These are phyloP conservation scores for Apodemia duryi DNA, from an alignment of 2,888 invertebrate genomes.

Conservation along the genomic window DNA sequence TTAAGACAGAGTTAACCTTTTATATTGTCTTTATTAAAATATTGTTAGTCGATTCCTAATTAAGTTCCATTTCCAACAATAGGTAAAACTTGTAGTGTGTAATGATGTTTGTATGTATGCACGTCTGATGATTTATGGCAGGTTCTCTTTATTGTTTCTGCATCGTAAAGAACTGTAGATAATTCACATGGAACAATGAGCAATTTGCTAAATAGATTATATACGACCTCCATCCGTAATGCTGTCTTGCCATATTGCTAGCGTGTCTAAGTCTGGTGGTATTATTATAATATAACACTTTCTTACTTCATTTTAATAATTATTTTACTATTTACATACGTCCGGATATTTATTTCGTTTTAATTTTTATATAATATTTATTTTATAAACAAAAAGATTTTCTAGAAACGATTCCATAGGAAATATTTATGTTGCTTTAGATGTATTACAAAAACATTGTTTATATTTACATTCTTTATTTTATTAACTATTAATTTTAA, in stretches of 20 bases:
- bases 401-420: conserved; percentile 9
- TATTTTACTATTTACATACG: conserved; percentile 25
- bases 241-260: conserved; percentile 77
- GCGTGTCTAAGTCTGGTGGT: conserved; percentile 66
- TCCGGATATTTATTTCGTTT: conserved; percentile 6
- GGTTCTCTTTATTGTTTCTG: conserved; percentile 72
- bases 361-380: conserved; percentile 11
- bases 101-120: conserved; percentile 56
- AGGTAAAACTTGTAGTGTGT: conserved; percentile 54
- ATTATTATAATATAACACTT: conserved; percentile 44
- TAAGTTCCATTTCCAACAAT: conserved; percentile 58
- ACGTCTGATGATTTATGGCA: conserved; percentile 68
- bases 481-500: conserved; percentile 25
- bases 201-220: conserved; percentile 75
- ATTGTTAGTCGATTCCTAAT: conserved; percentile 41
- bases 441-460: conserved; percentile 16
- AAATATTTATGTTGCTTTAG: conserved; percentile 8
- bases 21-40: conserved; percentile 34
- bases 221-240: conserved; percentile 73
- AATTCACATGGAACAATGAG: conserved; percentile 74
- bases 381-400: conserved; percentile 4
- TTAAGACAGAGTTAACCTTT: conserved; percentile 47
- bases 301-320: conserved; percentile 23
- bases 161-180: conserved; percentile 65
- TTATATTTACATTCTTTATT: conserved; percentile 25